Base-by-base conservation (phyloP, 2,888 invertebrate genomes). In the Monoplex corrugatus region DNA sequence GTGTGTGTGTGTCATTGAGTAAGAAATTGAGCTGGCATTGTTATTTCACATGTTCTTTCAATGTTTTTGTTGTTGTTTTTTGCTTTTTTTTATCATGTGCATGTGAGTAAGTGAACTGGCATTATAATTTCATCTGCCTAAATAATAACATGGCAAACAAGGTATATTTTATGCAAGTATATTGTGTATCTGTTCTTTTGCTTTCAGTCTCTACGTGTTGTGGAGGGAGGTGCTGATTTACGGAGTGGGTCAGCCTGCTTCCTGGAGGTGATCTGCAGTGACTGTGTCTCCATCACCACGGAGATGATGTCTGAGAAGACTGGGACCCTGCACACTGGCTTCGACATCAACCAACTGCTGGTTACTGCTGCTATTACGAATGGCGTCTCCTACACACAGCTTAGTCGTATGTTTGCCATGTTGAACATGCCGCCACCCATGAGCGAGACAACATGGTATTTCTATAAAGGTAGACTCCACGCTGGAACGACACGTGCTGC, bases 251-350 rank as follows among this genome's bases (percentile, higher is more conserved):
- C 40, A 3, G 10, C 40, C 35, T 78, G 78, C 78, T 38, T 78
- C 16, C 38, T 78, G 1, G 38, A 78, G 38, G 38, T 78, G 78
- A 35, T 5, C 38, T 1, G 32, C 23, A 38, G 19, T 38, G 35
- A 1, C 78, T 78, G 78, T 78, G 78, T 32, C 78, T 19, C 10
- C 38, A 13, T 78, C 16, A 23, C 78, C 10, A 78, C 40, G 40
- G 78, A 78, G 40, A 13, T 19, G 44, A 83, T n/a, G 0, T 83
- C 83, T 0, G 8, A 35, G 32, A 83, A 45, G 45, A 45, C 83
- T 16, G 83, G 83, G 28, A 83, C 83, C 40, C 1, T 44, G n/a
- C 45, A 83, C 83, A 83, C 83, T 28, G 83, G 83, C 45, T 83
- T 83, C 32, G 83, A 83, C 45, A n/a, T 32, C 16, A 83, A 83